Base-by-base conservation (phyloP, 1,140 invertebrate species). In the Micrasema longulum region DNA sequence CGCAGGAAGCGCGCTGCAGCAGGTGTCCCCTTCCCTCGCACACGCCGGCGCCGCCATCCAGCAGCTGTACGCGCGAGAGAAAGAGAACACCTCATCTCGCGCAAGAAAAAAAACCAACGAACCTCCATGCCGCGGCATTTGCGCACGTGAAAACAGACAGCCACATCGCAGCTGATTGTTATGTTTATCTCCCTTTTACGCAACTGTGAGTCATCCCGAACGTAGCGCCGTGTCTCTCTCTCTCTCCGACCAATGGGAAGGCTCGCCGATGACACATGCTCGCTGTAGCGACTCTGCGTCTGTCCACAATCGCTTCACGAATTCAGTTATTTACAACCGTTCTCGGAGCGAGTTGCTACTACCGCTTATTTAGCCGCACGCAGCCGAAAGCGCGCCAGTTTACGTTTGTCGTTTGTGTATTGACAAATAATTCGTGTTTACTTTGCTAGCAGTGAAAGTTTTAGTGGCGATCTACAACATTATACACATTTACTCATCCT, bases 221-320 rank as follows among this genome's bases (percentile, higher is more conserved):
- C n/a, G 48, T 66, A 66, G 23, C 16, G 48, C 22, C 20, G 65
- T 22, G 35, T 68, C 65, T 12, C 50, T 53, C 50, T 53, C 65
- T 31, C 22, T 12, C 48, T 11, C 50, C 70, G 50, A 48, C 53
- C 70, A 60, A 72, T 62, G 1, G 23, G 31, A 35, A 12, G 26
- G 60, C 70, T 6, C 70, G 45, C n/a, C 35, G 70, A 72, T 72
- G 70, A 72, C 70, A 66, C 70, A 72, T 57, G 57, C 68, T 55
- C 57, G 26, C 18, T 5, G 6, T 35, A 38, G 53, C 48, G 31
- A 45, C 48, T 45, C 41, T 41, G 45, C 57, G 43, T 47, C 31
- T 50, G 31, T 60, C 23, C 41, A 43, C 36, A 50, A 62, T 31
- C 45, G 23, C n/a, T 63, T 26, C 47, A n/a, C 60, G 11, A 20